Evolutionary conservation across 2,888 invertebrate genomes (phyloP).

Genomic region (Beris chalybata): DNA sequence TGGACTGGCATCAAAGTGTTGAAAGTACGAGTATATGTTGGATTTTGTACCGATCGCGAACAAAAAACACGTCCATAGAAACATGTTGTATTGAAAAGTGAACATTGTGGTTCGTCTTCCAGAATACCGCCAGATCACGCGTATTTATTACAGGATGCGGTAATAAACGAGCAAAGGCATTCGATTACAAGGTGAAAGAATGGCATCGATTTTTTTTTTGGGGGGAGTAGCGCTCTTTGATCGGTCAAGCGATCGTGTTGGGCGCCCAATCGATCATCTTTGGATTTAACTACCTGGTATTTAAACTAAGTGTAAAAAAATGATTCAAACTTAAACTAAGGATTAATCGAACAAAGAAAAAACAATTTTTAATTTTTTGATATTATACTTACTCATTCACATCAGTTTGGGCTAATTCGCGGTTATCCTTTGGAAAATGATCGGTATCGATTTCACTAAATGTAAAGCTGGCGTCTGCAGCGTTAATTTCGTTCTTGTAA

Average conservation of each 20-base stretch:
- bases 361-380: no score
- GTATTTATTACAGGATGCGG: slow-evolving; percentile 30
- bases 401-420: slow-evolving; percentile 6
- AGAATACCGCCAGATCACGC: background rate
- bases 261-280: no score
- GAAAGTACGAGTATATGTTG: slow-evolving; percentile 18
- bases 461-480: slow-evolving; percentile 53
- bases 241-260: no score
- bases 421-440: slow-evolving; percentile 35
- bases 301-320: no score
- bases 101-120: slow-evolving; percentile 7
- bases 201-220: no score
- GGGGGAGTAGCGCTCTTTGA: no score
- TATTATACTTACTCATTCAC: slow-evolving; percentile 26
- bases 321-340: no score
- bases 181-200: no score
- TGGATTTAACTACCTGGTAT: no score
- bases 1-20: slow-evolving; percentile 30
- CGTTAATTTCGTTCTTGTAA: slow-evolving; percentile 5
- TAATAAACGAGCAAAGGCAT: slow-evolving; percentile 1
- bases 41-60: slow-evolving; percentile 11
- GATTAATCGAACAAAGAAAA: no score
- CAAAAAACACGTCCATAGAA: slow-evolving; percentile 4
- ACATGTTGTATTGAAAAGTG: slow-evolving; percentile 32
- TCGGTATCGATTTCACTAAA: slow-evolving; percentile 49